phyloP scores from a whole-genome alignment of 2,113 vertebrate genomes.

The Gavialis gangeticus region DNA sequence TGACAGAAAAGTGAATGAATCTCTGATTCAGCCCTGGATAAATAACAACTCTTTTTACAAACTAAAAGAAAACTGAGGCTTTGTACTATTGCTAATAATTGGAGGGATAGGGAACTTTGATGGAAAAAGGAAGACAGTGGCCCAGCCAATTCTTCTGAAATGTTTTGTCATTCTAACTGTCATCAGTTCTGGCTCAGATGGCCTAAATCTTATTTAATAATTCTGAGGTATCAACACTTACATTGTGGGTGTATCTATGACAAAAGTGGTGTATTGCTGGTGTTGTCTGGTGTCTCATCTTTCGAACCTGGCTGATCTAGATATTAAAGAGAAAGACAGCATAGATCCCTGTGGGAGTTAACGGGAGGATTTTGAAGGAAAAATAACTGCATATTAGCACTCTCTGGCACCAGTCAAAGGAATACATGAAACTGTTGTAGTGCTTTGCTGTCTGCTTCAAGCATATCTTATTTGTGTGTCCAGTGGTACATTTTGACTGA shows the following conservation, averaged over 20 bases:
- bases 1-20: background rate
- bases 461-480: background rate
- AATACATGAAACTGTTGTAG: background rate
- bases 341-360: background rate
- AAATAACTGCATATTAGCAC: background rate
- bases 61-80: background rate
- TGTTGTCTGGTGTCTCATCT: background rate
- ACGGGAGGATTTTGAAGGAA: background rate
- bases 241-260: background rate
- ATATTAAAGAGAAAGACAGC: background rate
- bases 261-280: background rate
- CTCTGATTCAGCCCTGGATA: background rate
- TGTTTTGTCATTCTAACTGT: background rate
- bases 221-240: background rate
- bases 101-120: background rate
- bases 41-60: background rate
- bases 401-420: background rate
- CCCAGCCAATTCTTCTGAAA: background rate
- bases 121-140: background rate
- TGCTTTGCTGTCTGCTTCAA: background rate
- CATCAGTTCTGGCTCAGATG: background rate
- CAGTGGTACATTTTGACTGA: background rate
- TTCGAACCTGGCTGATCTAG: background rate
- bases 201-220: background rate
- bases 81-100: background rate